Evolutionary conservation across 64 coral and sea anemone species (phyloP).

Genomic region (Orbicella faveolata): DNA sequence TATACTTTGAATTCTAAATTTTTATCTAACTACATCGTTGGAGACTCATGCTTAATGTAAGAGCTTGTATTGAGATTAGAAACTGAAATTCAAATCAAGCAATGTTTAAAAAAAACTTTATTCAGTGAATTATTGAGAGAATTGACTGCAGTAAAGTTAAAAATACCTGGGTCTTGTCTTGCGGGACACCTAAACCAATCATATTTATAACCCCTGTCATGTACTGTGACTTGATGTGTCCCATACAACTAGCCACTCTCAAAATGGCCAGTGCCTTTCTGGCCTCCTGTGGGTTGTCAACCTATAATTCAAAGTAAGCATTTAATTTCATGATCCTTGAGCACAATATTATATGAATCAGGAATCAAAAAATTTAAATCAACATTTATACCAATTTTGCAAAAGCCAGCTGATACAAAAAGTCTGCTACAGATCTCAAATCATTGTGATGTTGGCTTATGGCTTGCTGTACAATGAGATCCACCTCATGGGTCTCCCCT

Average conservation of each 20-base stretch:
- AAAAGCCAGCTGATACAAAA: constrained; percentile 21
- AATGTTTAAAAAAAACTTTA: too few species aligned
- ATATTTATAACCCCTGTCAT: constrained; percentile 53
- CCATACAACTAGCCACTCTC: constrained; percentile 59
- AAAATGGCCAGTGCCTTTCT: constrained; percentile 5
- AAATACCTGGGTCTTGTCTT: constrained; percentile 43
- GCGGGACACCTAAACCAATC: constrained; percentile 67
- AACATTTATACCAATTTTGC: constrained; percentile 10
- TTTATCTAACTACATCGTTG: too few species aligned
- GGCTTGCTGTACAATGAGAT: constrained; percentile 1
- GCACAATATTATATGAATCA: background rate
- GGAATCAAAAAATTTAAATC: background rate
- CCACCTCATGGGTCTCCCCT: constrained; percentile 54
- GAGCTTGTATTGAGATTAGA: too few species aligned
- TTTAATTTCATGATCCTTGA: background rate
- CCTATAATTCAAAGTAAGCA: constrained; percentile 5
- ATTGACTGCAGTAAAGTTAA: too few species aligned
- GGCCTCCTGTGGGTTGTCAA: background rate
- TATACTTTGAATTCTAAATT: too few species aligned
- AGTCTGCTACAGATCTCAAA: constrained; percentile 2
- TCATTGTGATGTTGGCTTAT: background rate
- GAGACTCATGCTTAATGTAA: too few species aligned
- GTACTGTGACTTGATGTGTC: constrained; percentile 67
- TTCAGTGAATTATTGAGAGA: too few species aligned
- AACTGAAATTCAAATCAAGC: too few species aligned